A percentile compares a stretch with the other conserved stretches of the same genome.
Evolutionary conservation across 1,140 invertebrate species (phyloP).

Genomic region (Drosophila busckii): DNA sequence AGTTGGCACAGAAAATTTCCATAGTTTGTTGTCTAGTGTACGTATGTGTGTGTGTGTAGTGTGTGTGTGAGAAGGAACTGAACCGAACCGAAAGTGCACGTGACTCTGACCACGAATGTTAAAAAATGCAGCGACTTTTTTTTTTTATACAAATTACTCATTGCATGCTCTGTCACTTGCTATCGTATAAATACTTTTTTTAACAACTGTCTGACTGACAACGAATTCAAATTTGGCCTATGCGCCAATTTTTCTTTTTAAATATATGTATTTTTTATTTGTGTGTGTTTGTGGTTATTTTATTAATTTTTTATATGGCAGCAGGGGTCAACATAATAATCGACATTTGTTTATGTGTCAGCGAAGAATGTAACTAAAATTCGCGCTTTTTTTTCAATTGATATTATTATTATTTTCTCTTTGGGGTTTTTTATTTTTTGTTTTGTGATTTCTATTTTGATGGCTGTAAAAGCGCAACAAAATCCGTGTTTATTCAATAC

Average conservation of each 20-base stretch:
- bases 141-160: conserved; percentile 49
- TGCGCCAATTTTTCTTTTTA: conserved; percentile 35
- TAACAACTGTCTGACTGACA: conserved; percentile 5
- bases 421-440: conserved; percentile 25
- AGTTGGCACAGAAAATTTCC: conserved; percentile 62
- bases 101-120: conserved; percentile 18
- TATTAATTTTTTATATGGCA: conserved; percentile 40
- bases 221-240: conserved; percentile 39
- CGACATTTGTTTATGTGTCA: conserved; percentile 7
- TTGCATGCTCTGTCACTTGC: conserved; percentile 27
- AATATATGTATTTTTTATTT: conserved; percentile 48
- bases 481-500: conserved; percentile 7
- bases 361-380: too few species aligned
- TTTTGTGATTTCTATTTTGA: conserved; percentile 10
- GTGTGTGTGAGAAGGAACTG: conserved; percentile 50
- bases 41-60: conserved; percentile 1
- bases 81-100: conserved; percentile 47
- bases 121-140: conserved; percentile 22
- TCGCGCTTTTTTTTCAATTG: conserved; percentile 23
- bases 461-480: too few species aligned
- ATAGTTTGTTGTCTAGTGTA: conserved; percentile 53
- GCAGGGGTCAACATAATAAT: too few species aligned
- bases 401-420: conserved; percentile 34
- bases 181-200: conserved; percentile 9
- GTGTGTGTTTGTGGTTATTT: conserved; percentile 40